These are phyloP conservation scores for Octonoba sinensis DNA, from an alignment of 2,888 invertebrate genomes.

Conservation along the genomic window DNA sequence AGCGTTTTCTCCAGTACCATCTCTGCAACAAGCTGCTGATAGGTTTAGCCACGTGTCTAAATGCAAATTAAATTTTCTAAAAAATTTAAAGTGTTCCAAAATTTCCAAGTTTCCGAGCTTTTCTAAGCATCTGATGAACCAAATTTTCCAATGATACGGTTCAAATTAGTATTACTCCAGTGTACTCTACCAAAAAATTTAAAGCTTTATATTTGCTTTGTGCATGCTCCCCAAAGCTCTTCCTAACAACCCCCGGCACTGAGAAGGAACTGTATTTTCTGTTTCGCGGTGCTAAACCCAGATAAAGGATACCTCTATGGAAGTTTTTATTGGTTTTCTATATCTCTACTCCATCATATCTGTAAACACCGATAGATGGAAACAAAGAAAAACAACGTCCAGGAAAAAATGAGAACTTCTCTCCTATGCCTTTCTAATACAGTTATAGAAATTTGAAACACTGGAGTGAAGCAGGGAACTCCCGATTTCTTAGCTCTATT, in stretches of 20 bases:
- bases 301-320: slow-evolving; percentile 25
- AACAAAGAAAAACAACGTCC: too few species aligned
- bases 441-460: slow-evolving; percentile 5
- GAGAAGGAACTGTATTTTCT: slow-evolving; percentile 16
- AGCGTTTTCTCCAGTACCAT: too few species aligned
- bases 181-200: too few species aligned
- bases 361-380: slow-evolving; percentile 22
- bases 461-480: slow-evolving; percentile 1
- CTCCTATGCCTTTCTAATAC: background rate
- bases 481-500: slow-evolving; percentile 4
- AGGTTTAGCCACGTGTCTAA: too few species aligned
- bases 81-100: too few species aligned
- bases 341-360: slow-evolving; percentile 24
- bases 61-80: too few species aligned
- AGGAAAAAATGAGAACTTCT: too few species aligned
- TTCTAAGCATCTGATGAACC: too few species aligned
- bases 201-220: background rate
- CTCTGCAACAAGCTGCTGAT: too few species aligned
- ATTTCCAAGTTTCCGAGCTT: too few species aligned
- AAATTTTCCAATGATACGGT: too few species aligned
- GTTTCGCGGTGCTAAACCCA: slow-evolving; percentile 1
- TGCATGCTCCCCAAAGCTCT: slow-evolving; percentile 8
- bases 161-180: too few species aligned
- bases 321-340: slow-evolving; percentile 46
- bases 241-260: slow-evolving; percentile 13